phyloP scores from a whole-genome alignment of 2,888 invertebrate species.

The Saturnia japonica region DNA sequence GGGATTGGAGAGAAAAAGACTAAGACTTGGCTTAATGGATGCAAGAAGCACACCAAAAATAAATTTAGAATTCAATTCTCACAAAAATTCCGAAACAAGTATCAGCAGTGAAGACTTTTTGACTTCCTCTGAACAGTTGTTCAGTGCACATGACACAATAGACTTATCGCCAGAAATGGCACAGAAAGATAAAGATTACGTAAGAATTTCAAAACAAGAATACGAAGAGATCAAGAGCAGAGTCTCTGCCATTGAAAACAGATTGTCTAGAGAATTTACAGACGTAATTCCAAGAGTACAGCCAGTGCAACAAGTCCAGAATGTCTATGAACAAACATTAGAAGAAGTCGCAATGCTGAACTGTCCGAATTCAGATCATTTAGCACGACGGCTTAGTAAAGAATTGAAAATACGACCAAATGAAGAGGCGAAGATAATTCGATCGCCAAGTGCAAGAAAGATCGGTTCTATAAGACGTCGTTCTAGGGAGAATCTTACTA shows the following conservation, averaged over 20 bases:
- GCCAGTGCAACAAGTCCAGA: constrained; percentile 85
- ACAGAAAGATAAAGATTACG: constrained; percentile 82
- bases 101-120: constrained; percentile 71
- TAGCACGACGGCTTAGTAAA: constrained; percentile 86
- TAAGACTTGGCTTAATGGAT: constrained; percentile 72
- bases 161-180: constrained; percentile 70
- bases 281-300: constrained; percentile 74
- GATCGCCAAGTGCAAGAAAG: constrained; percentile 91
- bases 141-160: constrained; percentile 71
- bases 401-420: constrained; percentile 88
- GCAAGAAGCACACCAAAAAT: constrained; percentile 68
- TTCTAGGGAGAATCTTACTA: constrained; percentile 84
- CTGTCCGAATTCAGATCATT: constrained; percentile 85
- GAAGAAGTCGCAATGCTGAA: constrained; percentile 85
- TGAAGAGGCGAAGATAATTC: constrained; percentile 85
- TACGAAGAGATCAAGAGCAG: constrained; percentile 90
- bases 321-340: constrained; percentile 87
- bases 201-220: constrained; percentile 87
- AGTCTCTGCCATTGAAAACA: constrained; percentile 87
- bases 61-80: constrained; percentile 60
- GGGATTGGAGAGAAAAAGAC: constrained; percentile 73
- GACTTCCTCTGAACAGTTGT: constrained; percentile 70
- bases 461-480: constrained; percentile 88
- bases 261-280: constrained; percentile 86
- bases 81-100: constrained; percentile 71